A percentile compares a stretch with the other conserved stretches of the same genome.
Conservation (phyloP, 64 coral and sea anemone species). For the Actinia equina region DNA sequence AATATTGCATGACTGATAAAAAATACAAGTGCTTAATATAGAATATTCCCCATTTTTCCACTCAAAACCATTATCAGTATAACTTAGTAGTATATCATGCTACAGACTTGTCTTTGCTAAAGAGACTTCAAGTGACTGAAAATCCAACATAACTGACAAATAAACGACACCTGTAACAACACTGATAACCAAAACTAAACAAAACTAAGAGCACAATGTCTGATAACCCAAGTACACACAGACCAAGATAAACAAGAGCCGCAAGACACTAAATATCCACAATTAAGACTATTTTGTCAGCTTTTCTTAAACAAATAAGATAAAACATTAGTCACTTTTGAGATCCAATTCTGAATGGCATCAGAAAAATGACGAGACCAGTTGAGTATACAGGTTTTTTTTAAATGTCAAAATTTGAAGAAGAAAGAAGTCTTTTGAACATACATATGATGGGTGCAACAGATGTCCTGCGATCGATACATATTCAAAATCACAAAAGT, state of each 20-base stretch:
- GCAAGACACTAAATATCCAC: neutral
- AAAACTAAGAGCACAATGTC: neutral
- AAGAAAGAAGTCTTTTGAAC: too few species aligned
- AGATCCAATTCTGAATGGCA: neutral
- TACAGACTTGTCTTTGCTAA: too few species aligned
- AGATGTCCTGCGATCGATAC: too few species aligned
- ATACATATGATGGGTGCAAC: too few species aligned
- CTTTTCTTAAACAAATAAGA: neutral
- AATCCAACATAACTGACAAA: neutral
- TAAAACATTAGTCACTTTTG: neutral
- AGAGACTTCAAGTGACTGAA: neutral
- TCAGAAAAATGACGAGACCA: neutral
- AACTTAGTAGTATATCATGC: too few species aligned
- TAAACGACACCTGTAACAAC: neutral
- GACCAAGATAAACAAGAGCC: neutral
- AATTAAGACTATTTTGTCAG: neutral
- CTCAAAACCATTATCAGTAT: too few species aligned
- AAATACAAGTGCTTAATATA: too few species aligned
- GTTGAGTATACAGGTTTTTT: neutral
- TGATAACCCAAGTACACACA: neutral
- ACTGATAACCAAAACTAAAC: neutral
- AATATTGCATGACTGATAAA: too few species aligned
- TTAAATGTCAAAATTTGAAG: neutral
- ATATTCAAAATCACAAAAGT: too few species aligned
- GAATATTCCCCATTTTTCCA: too few species aligned